Evolutionary conservation across 1,140 invertebrate species (phyloP).

Genomic region (Drosophila sp.): DNA sequence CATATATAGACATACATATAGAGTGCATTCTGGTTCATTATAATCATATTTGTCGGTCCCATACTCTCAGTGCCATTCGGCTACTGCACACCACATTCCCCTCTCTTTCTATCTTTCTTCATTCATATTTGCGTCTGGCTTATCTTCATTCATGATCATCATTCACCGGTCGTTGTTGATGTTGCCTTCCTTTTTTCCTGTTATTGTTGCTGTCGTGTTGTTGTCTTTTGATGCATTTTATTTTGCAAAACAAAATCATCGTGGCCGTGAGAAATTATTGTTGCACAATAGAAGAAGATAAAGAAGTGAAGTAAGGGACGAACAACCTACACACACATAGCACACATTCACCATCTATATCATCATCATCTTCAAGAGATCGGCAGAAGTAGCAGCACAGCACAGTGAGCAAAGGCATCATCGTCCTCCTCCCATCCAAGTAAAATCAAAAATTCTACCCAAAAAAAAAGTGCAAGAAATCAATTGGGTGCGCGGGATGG

Average conservation of each 20-base stretch:
- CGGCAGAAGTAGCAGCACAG: background rate
- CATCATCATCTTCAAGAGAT: background rate
- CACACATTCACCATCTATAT: background rate
- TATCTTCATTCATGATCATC: slow-evolving; percentile 18
- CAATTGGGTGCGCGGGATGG: background rate
- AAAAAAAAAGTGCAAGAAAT: background rate
- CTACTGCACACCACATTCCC: slow-evolving; percentile 22
- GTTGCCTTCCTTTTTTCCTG: slow-evolving; percentile 33
- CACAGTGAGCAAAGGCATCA: background rate
- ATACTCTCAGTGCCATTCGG: background rate
- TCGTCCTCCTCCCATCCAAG: slow-evolving; percentile 5
- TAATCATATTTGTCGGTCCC: slow-evolving; percentile 2
- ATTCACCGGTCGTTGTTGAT: slow-evolving; percentile 44
- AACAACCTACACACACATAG: background rate
- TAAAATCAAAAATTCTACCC: background rate
- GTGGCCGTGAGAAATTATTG: slow-evolving; percentile 55
- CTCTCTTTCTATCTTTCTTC: slow-evolving; percentile 22
- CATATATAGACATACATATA: background rate
- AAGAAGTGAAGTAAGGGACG: slow-evolving; percentile 19
- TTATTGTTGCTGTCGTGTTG: slow-evolving; percentile 31
- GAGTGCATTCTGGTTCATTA: slow-evolving; percentile 35
- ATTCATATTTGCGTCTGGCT: slow-evolving; percentile 38
- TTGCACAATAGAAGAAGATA: slow-evolving; percentile 13
- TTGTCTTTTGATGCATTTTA: slow-evolving; percentile 46
- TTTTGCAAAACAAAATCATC: slow-evolving; percentile 35